These are phyloP conservation scores for Scytalopus superciliaris DNA, from an alignment of 2,113 vertebrate genomes.

Conservation along the genomic window DNA sequence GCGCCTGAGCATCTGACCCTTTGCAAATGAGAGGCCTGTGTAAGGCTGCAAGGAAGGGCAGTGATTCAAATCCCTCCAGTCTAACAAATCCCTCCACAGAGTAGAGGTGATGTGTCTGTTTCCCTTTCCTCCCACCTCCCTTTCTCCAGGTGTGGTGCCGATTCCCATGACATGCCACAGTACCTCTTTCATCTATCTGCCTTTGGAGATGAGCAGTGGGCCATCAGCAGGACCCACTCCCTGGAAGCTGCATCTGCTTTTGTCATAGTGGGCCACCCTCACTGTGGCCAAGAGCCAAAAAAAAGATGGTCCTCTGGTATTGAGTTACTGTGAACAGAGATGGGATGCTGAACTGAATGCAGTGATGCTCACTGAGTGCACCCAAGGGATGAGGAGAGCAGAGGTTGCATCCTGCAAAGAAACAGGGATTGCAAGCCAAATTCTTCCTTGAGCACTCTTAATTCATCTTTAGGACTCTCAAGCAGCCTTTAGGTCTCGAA, in stretches of 20 bases:
- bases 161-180: neutral
- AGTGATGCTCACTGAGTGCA: neutral
- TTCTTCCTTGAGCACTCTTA: neutral
- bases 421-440: neutral
- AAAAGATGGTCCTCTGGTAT: neutral
- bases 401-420: neutral
- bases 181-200: neutral
- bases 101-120: neutral
- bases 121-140: neutral
- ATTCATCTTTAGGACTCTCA: neutral
- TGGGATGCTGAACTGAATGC: conserved; percentile 2
- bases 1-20: neutral
- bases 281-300: neutral
- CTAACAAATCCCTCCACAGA: neutral
- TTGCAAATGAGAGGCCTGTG: neutral
- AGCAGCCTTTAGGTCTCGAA: neutral
- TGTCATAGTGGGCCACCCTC: neutral
- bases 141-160: neutral
- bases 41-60: neutral
- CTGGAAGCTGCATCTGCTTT: neutral
- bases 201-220: neutral
- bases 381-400: neutral
- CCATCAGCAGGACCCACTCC: neutral
- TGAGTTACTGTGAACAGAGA: conserved; percentile 26
- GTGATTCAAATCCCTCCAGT: neutral